Percentiles rank a stretch among this genome's conserved stretches.
Evolutionary conservation across 2,113 vertebrate genomes (phyloP).

Genomic region (Sylvilagus bachmani): DNA sequence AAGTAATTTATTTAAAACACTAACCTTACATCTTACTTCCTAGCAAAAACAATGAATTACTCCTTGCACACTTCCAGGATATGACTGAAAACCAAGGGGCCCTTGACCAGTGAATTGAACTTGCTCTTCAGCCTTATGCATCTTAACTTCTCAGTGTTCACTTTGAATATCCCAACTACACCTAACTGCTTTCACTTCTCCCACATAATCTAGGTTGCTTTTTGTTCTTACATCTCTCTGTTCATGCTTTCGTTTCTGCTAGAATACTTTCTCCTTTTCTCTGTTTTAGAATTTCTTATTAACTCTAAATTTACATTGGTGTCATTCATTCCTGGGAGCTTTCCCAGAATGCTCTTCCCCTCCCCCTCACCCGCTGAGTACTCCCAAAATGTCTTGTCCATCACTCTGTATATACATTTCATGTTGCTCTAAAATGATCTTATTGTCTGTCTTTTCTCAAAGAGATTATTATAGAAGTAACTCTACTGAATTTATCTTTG

Average conservation of each 20-base stretch:
- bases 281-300: not conserved
- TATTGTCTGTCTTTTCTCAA: not conserved
- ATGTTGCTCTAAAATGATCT: not conserved
- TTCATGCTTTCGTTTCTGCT: not conserved
- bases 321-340: not conserved
- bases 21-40: not conserved
- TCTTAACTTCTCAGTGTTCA: not conserved
- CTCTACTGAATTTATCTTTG: not conserved
- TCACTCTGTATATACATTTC: not conserved
- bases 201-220: not conserved
- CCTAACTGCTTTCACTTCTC: not conserved
- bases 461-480: not conserved
- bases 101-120: too few species aligned
- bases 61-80: too few species aligned
- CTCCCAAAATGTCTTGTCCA: not conserved
- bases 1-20: not conserved
- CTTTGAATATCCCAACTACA: not conserved
- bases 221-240: not conserved
- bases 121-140: not conserved
- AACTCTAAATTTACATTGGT: not conserved
- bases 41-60: too few species aligned
- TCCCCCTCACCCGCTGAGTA: not conserved
- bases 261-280: not conserved
- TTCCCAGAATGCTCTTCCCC: not conserved
- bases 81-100: too few species aligned